Base-by-base conservation (phyloP, 2,113 vertebrate genomes). In the Sclerurus mexicanus region DNA sequence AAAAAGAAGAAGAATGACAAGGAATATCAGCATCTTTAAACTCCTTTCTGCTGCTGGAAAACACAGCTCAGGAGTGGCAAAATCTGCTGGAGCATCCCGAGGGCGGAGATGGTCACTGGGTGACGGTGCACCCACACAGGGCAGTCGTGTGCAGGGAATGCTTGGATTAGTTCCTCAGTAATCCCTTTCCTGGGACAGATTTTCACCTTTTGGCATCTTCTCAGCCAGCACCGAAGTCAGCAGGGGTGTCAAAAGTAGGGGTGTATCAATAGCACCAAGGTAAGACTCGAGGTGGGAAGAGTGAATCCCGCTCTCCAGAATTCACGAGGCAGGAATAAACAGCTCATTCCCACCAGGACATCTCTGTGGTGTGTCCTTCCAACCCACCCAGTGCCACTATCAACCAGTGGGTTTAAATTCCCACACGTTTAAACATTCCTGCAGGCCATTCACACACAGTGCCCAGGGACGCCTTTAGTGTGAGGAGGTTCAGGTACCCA, bases 381-480 rank as follows among this genome's bases (percentile, higher is more conserved):
- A 56, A 25, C 30, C 18, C 47, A 18, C 1, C 4, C 1, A n/a
- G 23, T 6, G 19, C 28, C 14, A 8, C 16, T 7, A 40, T 4
- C 49, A 35, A 58, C 62, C 59, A 33, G 27, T 7, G 24, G 37
- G 9, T 5, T 42, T 10, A 20, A 56, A 67, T 7, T 37, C 59
- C 40, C 37, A 8, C 13, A 3, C 0, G 3, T 46, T 75, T 28
- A 39, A 71, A 24, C 17, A 8, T 18, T 76, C 42, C 78, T 39
- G 28, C 7, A 13, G 35, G 15, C 1, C 0, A 40, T 68, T 24
- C 42, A 56, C 47, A 39, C 10, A 40, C 35, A 37, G 16, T 1
- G 24, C 42, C 46, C 20, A 52, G 15, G 0, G 2, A 27, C 14
- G 12, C 50, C 33, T 37, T 49, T 44, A 59, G 8, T 0, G 8